phyloP scores from a whole-genome alignment of 2,888 invertebrate genomes.

The Spicauda simplicius region DNA sequence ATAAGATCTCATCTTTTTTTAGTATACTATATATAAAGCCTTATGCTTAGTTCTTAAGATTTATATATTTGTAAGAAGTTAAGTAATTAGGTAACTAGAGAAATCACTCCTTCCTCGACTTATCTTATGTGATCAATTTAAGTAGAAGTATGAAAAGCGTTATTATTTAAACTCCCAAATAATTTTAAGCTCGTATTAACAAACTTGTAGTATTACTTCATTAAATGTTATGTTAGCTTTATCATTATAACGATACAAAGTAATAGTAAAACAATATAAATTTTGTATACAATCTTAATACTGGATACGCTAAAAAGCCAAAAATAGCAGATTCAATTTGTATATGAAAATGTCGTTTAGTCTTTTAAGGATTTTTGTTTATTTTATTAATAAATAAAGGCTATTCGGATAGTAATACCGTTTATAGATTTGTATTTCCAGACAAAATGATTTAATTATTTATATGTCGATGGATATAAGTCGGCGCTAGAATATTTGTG shows the following conservation, averaged over 20 bases:
- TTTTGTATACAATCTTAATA: constrained; percentile 29
- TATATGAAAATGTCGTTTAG: no score
- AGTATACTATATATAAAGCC: constrained; percentile 77
- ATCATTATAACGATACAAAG: constrained; percentile 9
- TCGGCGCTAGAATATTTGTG: constrained; percentile 56
- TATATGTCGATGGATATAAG: constrained; percentile 7
- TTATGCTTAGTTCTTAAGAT: constrained; percentile 54
- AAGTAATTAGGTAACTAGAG: constrained; percentile 66
- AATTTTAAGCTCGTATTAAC: constrained; percentile 66
- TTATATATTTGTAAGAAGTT: constrained; percentile 68
- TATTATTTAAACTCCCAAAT: constrained; percentile 51
- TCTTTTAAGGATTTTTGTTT: constrained; percentile 2
- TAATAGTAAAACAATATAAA: constrained; percentile 21
- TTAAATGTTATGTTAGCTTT: constrained; percentile 6
- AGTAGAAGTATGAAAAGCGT: constrained; percentile 44
- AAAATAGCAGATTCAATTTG: constrained; percentile 14
- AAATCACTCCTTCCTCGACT: constrained; percentile 54
- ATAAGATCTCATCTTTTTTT: constrained; percentile 78
- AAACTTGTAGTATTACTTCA: constrained; percentile 47
- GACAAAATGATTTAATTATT: constrained; percentile 2
- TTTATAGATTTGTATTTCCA: constrained; percentile 16
- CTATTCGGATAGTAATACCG: neutral
- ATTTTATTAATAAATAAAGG: constrained; percentile 11
- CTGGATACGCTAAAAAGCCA: constrained; percentile 24
- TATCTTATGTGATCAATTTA: constrained; percentile 59